phyloP scores from a whole-genome alignment of 2,888 invertebrate genomes.

The Acrobasis suavella region DNA sequence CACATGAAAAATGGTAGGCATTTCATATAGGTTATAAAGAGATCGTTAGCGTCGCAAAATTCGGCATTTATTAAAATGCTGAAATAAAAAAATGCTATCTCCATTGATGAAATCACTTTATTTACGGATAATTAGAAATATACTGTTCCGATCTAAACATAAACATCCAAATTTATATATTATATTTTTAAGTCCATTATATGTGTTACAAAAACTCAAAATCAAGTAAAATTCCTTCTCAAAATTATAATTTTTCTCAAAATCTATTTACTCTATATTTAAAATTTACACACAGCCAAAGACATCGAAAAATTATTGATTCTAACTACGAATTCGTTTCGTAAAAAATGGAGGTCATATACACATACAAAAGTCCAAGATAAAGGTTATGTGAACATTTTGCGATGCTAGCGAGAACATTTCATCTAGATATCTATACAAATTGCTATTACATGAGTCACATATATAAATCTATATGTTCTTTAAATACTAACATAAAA shows the following conservation, averaged over 20 bases:
- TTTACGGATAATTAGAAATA: constrained; percentile 73
- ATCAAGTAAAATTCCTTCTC: constrained; percentile 71
- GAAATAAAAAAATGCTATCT: constrained; percentile 59
- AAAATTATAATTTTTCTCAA: constrained; percentile 68
- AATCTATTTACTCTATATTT: constrained; percentile 61
- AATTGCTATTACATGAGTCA: constrained; percentile 49
- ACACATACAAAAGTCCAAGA: constrained; percentile 57
- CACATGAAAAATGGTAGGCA: constrained; percentile 77
- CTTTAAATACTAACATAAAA: constrained; percentile 50
- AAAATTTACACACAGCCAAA: constrained; percentile 81
- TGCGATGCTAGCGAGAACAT: constrained; percentile 78
- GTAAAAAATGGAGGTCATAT: constrained; percentile 62
- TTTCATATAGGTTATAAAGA: constrained; percentile 31
- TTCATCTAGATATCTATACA: constrained; percentile 44
- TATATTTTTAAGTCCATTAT: constrained; percentile 58
- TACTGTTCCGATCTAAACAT: constrained; percentile 73
- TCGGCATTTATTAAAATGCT: constrained; percentile 32
- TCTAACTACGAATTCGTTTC: constrained; percentile 68
- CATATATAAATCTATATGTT: constrained; percentile 41
- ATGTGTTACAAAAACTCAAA: constrained; percentile 66
- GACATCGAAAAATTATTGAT: constrained; percentile 75
- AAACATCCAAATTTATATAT: constrained; percentile 67
- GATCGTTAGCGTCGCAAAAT: constrained; percentile 72
- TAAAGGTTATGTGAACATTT: constrained; percentile 82
- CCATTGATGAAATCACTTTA: constrained; percentile 77